Evolutionary conservation across 2,113 vertebrate species (phyloP), one percentile per base, ranked within the genome.

Genomic region (Rissa tridactyla): DNA sequence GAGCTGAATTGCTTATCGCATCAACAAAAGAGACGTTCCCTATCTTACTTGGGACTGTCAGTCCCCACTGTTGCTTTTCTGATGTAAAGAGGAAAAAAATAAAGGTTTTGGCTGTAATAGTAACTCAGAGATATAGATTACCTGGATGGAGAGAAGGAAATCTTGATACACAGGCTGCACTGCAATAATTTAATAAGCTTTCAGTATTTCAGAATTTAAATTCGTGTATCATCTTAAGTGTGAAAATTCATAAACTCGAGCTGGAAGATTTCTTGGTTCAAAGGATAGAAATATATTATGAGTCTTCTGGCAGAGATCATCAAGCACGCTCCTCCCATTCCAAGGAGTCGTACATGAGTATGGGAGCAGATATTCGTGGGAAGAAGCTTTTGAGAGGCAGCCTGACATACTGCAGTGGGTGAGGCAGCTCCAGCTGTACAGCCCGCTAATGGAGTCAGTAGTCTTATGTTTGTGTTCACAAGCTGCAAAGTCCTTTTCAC

Each of bases 281-380:
- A 6, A 54, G 64, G 38, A 12, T 5, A n/a, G 42, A n/a, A 51
- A 21, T 57, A 34, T 6, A 10, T 29, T 1, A 1, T 1, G 42
- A 57, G 49, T 11, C n/a, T 49, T 18, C 27, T 38, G 34, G 42
- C 55, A 30, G 29, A 86, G 75, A 18, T 21, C 42, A 22, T 30
- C n/a, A 40, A 14, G 13, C 3, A 0, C 5, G 21, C 30, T 49
- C 23, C 32, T 34, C 23, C 54, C 15, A 0, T 38, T 25, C 54
- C 36, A 4, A 10, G 32, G 15, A 47, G 51, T 6, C 4, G 0
- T 11, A 3, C 9, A 1, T 16, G 9, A 38, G 36, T 9, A 8
- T 27, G 2, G 2, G 7, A 44, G 27, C n/a, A 9, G 26, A 6
- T 1, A 1, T 8, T 26, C 20, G 1, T 1, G 16, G 38, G 16